A percentile compares a stretch with the other conserved stretches of the same genome.
Evolutionary conservation across 2,797 vertebrate genomes (phyloP).

Genomic region (Etheostoma nigrum): DNA sequence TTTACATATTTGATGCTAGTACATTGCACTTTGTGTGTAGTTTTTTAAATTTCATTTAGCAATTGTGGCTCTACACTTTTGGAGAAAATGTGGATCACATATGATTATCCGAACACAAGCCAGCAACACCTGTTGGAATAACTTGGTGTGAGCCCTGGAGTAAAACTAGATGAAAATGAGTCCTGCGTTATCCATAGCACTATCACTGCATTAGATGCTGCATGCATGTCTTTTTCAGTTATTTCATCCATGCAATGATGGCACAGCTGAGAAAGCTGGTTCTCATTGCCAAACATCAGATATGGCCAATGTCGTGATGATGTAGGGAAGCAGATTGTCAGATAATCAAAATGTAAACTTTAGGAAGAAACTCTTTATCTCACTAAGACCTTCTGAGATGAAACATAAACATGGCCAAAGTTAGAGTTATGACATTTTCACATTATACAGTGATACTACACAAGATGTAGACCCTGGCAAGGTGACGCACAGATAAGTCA

Average conservation of each 20-base stretch:
- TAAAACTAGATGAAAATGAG: conserved; percentile 21
- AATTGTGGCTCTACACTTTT: not conserved
- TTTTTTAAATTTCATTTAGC: conserved; percentile 18
- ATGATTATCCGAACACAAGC: conserved; percentile 20
- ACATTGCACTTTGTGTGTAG: not conserved
- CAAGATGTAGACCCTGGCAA: not conserved
- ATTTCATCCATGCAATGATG: not conserved
- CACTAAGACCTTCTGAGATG: not conserved
- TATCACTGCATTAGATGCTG: conserved; percentile 4
- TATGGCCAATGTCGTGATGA: not conserved
- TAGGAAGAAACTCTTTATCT: conserved; percentile 6
- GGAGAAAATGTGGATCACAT: conserved; percentile 28
- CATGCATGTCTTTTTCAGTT: not conserved
- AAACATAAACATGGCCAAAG: conserved; percentile 3
- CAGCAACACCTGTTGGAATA: conserved; percentile 35
- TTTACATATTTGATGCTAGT: not conserved
- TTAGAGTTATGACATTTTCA: not conserved
- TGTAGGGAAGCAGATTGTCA: not conserved
- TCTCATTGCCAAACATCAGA: not conserved
- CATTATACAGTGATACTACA: not conserved
- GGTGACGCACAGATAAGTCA: conserved; percentile 11
- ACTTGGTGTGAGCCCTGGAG: conserved; percentile 7
- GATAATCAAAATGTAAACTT: not conserved
- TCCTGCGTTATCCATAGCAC: conserved; percentile 6
- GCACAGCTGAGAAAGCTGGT: not conserved